Evolutionary conservation across 2,888 invertebrate species (phyloP).

Genomic region (Mycalesis mineus): DNA sequence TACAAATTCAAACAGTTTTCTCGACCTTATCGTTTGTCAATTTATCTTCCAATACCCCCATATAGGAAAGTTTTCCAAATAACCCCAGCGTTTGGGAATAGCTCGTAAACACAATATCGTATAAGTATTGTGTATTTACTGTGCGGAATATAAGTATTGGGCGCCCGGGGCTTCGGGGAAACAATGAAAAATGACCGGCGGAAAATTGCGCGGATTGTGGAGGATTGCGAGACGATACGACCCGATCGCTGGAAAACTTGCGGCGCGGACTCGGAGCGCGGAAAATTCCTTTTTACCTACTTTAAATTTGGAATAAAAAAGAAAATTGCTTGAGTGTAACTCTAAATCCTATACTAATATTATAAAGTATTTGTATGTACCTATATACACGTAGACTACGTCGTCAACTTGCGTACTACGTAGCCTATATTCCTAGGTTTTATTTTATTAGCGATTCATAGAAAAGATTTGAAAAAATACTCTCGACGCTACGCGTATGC

Average conservation of each 20-base stretch:
- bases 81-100: slow-evolving; percentile 28
- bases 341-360: too few species aligned
- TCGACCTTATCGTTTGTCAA: slow-evolving; percentile 27
- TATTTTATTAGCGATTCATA: too few species aligned
- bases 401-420: too few species aligned
- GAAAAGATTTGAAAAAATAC: too few species aligned
- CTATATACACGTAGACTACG: too few species aligned
- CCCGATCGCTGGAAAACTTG: slow-evolving; percentile 40
- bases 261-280: slow-evolving; percentile 41
- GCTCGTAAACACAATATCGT: slow-evolving; percentile 53
- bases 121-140: slow-evolving; percentile 52
- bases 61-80: slow-evolving; percentile 36
- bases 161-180: slow-evolving; percentile 45
- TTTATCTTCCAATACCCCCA: slow-evolving; percentile 31
- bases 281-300: too few species aligned
- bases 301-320: too few species aligned
- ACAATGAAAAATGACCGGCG: slow-evolving; percentile 77
- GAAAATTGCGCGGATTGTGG: slow-evolving; percentile 72
- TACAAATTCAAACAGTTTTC: neutral
- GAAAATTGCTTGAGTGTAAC: too few species aligned
- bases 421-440: too few species aligned
- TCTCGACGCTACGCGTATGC: too few species aligned
- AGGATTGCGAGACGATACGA: slow-evolving; percentile 52
- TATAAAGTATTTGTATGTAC: too few species aligned
- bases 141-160: slow-evolving; percentile 52